Evolutionary conservation across 1,140 invertebrate genomes (phyloP), one percentile per base, ranked within the genome.

Genomic region (Megalopta genalis): DNA sequence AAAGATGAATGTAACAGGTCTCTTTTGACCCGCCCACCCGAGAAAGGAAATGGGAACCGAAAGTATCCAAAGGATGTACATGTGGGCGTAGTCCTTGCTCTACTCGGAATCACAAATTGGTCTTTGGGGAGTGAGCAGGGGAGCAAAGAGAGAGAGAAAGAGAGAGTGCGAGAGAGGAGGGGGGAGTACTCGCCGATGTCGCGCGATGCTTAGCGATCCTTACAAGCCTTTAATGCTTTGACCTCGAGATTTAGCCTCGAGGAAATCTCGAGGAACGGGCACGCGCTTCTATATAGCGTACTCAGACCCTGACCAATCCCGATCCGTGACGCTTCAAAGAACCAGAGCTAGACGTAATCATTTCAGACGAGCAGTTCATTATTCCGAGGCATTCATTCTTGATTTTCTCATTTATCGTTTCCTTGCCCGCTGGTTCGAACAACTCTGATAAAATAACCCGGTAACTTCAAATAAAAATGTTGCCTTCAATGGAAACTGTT

Each of bases 1-100:
- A 83, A 88, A 89, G 84, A 90, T 89, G 87, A 91, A 92, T 90
- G 90, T 91, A 91, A 91, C 90, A 88, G 88, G 88, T 88, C 87
- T 86, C 86, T 88, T 90, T 90, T 89, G 81, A 90, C 83, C 76
- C 84, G 81, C 81, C 84, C 83, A 80, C 82, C 42, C 77, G 77
- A 62, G 77, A 80, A 78, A 88, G 84, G 78, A 86, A 90, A 86
- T 77, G 83, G 74, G 88, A 82, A 82, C 85, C 67, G 77, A 66
- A 80, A 59, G 60, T 72, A 86, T 68, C 85, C 77, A 69, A 86
- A 83, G 80, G 77, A 85, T 68, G 67, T 74, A 59, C 64, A 70
- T 75, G 79, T 71, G 77, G 65, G 60, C 73, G 82, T 81, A 65
- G 84, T 84, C 83, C 84, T 86, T 85, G 75, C 78, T 82, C 76